Conservation (phyloP, 2,113 vertebrate species). For the Sterrhoptilus dennistouni region DNA sequence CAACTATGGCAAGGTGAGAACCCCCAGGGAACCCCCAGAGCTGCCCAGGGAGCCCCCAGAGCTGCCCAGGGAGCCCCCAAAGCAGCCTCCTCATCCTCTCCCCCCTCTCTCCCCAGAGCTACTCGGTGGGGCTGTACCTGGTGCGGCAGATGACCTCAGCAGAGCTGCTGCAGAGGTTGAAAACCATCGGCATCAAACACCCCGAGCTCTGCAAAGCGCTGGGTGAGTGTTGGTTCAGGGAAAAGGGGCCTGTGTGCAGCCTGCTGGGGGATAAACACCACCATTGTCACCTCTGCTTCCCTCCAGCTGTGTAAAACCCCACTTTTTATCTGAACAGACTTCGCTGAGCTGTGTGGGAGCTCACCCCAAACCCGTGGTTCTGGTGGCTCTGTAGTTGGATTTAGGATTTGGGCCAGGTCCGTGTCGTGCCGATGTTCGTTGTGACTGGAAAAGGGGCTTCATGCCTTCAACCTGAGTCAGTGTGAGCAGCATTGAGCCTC, state of each 20-base stretch:
- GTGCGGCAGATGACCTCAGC: constrained; percentile 92
- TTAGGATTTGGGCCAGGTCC: constrained; percentile 1
- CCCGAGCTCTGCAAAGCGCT: constrained; percentile 93
- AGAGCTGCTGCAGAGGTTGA: constrained; percentile 92
- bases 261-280: background rate
- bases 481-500: background rate
- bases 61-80: accelerated
- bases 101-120: constrained; percentile 77
- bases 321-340: background rate
- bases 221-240: constrained; percentile 76
- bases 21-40: accelerated
- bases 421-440: background rate
- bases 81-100: background rate
- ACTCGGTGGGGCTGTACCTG: constrained; percentile 92
- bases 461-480: constrained; percentile 15
- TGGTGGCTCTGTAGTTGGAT: background rate
- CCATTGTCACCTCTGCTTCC: background rate
- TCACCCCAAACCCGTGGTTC: background rate
- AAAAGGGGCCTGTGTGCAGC: background rate
- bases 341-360: background rate
- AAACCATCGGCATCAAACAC: constrained; percentile 91
- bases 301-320: background rate
- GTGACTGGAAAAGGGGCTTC: background rate
- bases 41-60: accelerated
- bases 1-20: constrained; percentile 94